Base-by-base conservation (phyloP, 30 jellyfish, hydroid and myxozoan genomes). In the Phacellophora camtschatica region DNA sequence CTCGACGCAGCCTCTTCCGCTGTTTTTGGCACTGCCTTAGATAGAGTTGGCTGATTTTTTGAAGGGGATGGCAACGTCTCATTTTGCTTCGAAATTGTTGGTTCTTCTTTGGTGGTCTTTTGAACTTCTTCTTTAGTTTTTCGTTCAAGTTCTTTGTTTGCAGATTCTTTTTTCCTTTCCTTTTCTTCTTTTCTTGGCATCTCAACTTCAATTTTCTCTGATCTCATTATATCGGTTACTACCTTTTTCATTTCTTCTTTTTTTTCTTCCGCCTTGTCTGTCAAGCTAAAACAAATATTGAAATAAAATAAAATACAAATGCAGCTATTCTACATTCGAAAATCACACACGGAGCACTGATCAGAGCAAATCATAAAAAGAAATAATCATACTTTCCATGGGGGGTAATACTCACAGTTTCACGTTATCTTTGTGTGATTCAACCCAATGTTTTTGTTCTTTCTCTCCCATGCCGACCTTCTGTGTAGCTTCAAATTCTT, bases 401-500 rank as follows among this genome's bases (percentile, higher is more conserved):
- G n/a, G n/a, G n/a, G n/a, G n/a, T n/a, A 42, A 42, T 0, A 37
- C 57, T 39, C 70, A 67, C 94, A 82, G 55, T 61, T 67, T 82
- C 0, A 80, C 77, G 36, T 80, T 41, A 27, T 37, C 81, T n/a
- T 74, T 81, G 27, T 87, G 87, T 23, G 96, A 65, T 29, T 65
- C 77, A 0, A 79, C 88, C 61, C 71, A 46, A 11, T 42, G 59
- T 53, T 66, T 68, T 64, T 74, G 92, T 16, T 70, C 79, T 36
- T 71, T 35, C 34, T 19, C 82, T n/a, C 32, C 58, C 3, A 43
- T 22, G 29, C 61, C 85, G 22, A 37, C 81, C 24, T 58, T 64
- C 49, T 71, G 86, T 27, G 73, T 23, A 50, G 84, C 88, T 82
- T 93, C 94, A 66, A 77, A 93, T 66, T 93, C 99, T 54, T 48